These are phyloP conservation scores for Torymus aiolomorphi DNA, from an alignment of 2,888 invertebrate genomes.

Conservation along the genomic window DNA sequence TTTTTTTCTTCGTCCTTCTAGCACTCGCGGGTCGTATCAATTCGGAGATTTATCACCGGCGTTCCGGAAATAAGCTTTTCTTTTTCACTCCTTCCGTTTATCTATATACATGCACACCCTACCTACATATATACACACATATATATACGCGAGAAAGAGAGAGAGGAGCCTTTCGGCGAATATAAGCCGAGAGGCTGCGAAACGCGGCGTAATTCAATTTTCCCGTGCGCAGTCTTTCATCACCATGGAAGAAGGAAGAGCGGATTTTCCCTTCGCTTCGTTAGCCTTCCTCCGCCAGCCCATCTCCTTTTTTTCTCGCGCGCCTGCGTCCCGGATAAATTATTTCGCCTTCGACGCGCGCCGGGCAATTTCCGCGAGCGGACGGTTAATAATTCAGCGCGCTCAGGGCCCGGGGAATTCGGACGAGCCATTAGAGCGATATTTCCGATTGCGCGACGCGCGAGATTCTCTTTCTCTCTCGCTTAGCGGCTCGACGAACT, in stretches of 20 bases:
- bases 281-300: conserved; percentile 4
- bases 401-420: conserved; percentile 1
- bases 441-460: conserved; percentile 18
- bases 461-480: neutral
- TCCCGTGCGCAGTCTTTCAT: conserved; percentile 40
- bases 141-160: neutral
- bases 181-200: conserved; percentile 23
- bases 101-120: neutral
- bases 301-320: conserved; percentile 2
- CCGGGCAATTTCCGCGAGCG: conserved; percentile 35
- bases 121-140: neutral
- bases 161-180: conserved; percentile 30
- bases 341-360: conserved; percentile 37
- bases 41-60: conserved; percentile 40
- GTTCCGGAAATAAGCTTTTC: conserved; percentile 44
- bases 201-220: conserved; percentile 44
- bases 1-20: neutral
- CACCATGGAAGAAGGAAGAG: neutral
- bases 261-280: conserved; percentile 37
- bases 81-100: neutral
- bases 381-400: conserved; percentile 40
- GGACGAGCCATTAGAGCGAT: conserved; percentile 20
- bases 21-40: conserved; percentile 13
- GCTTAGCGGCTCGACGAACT: too few species aligned
- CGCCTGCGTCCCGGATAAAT: conserved; percentile 39